A percentile compares a stretch with the other conserved stretches of the same genome.
Evolutionary conservation across 2,113 vertebrate genomes (phyloP).

Genomic region (Poecile atricapillus): DNA sequence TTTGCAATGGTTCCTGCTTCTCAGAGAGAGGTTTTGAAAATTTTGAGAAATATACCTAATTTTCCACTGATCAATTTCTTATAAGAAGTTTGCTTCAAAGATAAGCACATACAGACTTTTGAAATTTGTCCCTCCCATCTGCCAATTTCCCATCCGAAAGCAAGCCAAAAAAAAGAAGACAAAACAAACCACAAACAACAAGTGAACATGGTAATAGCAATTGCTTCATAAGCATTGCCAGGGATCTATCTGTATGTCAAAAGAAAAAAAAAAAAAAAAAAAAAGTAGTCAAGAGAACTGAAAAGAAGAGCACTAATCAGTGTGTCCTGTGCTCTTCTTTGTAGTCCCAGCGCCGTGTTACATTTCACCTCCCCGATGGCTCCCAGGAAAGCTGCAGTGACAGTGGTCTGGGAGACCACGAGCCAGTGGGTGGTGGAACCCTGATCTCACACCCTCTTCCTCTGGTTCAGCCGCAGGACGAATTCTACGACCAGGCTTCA

Average conservation of each 20-base stretch:
- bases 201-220: neutral
- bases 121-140: neutral
- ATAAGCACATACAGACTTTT: neutral
- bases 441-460: constrained; percentile 99
- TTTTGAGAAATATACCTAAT: neutral
- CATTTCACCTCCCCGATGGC: constrained; percentile 98
- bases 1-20: neutral
- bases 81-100: neutral
- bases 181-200: neutral
- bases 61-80: neutral
- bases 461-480: constrained; percentile 99
- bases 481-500: constrained; percentile 98
- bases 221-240: neutral
- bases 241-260: neutral
- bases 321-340: constrained; percentile 93
- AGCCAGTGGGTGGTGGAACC: constrained; percentile 94
- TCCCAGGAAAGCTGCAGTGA: constrained; percentile 99
- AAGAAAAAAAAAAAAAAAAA: neutral
- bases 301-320: constrained; percentile 83
- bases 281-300: neutral
- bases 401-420: constrained; percentile 98
- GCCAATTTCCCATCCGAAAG: neutral
- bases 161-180: neutral
- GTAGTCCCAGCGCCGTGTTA: constrained; percentile 99
- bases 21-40: neutral